Evolutionary conservation across 30 jellyfish, hydroid and myxozoan species (phyloP), one percentile per base, ranked within the genome.

Genomic region (Nemopilema nomurai): DNA sequence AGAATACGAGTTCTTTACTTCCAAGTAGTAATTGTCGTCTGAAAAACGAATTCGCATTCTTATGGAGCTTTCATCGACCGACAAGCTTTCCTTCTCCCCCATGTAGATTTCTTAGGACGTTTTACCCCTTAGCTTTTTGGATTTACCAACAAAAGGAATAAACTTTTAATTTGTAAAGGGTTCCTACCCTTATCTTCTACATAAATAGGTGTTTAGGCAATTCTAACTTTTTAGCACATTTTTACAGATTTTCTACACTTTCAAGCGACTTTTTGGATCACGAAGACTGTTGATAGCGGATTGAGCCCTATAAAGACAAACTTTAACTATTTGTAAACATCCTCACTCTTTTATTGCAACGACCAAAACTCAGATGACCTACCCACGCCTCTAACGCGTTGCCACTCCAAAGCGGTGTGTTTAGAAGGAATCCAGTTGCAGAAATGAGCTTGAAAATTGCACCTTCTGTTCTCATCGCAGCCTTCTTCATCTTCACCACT

Each of bases 401-500:
- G 28, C 94, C 94, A 85, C 23, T 75, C 73, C 16, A 62, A 76
- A 18, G 17, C 16, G 21, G 89, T 17, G 49, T 77, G 29, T 49
- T 67, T 85, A 0, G 79, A 25, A 0, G 77, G 76, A 7, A 41
- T 23, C 94, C 94, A 85, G 79, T 85, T 82, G 53, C 94, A 85
- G 25, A 33, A 16, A 31, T 51, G 83, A 4, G 28, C 67, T 25
- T 85, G 80, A 67, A 85, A 85, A 68, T 76, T 84, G 26, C 94
- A 85, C 26, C 94, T 67, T 33, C 50, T 69, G 74, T 74, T 27
- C 49, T 73, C 76, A 20, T 74, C 29, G 77, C 94, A 85, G 49
- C 65, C 53, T 6, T 81, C 76, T 57, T 85, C 94, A 49, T 85
- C 94, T 52, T 85, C 94, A 25, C 88, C 84, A 21, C 94, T 88